Conservation (phyloP, 1,140 invertebrate species). For the Trichonephila clavata region DNA sequence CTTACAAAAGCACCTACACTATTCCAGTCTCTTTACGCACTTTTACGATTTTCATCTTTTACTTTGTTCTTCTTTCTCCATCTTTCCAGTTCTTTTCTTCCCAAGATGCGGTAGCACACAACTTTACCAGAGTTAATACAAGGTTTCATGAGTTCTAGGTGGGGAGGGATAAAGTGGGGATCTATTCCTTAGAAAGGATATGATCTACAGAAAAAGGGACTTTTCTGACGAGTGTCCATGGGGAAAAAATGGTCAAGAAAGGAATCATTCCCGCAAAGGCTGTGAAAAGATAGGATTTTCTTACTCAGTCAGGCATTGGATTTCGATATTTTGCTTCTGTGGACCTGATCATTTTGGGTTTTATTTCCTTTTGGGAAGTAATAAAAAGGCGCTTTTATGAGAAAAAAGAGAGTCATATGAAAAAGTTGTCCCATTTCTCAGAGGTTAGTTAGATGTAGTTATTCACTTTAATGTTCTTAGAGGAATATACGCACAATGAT, state of each 20-base stretch:
- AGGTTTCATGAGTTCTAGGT: neutral
- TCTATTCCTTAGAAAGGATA: slow-evolving; percentile 29
- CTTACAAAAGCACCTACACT: too few relatives aligned
- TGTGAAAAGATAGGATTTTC: slow-evolving; percentile 31
- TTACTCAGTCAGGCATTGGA: slow-evolving; percentile 27
- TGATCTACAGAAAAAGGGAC: neutral
- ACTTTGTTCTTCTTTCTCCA: neutral
- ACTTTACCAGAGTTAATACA: neutral
- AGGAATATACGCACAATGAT: neutral
- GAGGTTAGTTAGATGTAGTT: neutral
- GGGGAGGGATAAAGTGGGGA: neutral
- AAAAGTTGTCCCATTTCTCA: neutral
- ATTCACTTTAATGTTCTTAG: neutral
- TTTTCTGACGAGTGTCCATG: neutral
- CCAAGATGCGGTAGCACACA: neutral
- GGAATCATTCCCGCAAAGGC: neutral
- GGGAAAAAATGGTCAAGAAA: slow-evolving; percentile 54
- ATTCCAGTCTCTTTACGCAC: too few relatives aligned
- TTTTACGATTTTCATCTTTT: too few relatives aligned
- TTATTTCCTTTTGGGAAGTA: slow-evolving; percentile 37
- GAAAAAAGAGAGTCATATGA: neutral
- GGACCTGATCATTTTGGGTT: slow-evolving; percentile 6
- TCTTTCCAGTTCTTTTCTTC: neutral
- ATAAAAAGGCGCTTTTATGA: slow-evolving; percentile 21
- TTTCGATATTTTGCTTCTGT: slow-evolving; percentile 36